phyloP scores from a whole-genome alignment of 2,113 vertebrate species.

The Nothocercus julius region DNA sequence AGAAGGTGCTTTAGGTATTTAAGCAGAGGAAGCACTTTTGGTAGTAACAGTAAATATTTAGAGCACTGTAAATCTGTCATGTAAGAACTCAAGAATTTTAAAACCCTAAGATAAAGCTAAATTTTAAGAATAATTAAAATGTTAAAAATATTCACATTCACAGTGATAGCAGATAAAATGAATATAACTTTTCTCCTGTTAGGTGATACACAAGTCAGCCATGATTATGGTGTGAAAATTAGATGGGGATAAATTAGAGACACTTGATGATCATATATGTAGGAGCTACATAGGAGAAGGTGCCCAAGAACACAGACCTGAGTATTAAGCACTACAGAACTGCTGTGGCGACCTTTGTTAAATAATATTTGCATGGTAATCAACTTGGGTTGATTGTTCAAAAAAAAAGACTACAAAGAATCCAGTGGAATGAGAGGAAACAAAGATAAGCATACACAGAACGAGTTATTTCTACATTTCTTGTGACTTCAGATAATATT shows the following conservation, averaged over 20 bases:
- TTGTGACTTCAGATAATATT: not conserved
- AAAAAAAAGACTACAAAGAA: not conserved
- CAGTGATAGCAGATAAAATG: not conserved
- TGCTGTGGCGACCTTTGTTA: not conserved
- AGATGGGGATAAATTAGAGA: not conserved
- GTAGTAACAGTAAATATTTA: not conserved
- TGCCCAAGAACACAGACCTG: not conserved
- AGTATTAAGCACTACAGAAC: not conserved
- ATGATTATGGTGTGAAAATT: not conserved
- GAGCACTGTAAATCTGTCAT: not conserved
- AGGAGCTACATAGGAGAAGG: not conserved
- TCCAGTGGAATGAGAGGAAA: not conserved
- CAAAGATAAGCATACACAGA: not conserved
- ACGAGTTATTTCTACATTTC: not conserved
- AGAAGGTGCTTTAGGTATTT: not conserved
- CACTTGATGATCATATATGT: not conserved
- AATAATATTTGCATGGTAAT: not conserved
- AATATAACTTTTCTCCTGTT: not conserved
- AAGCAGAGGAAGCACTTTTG: not conserved
- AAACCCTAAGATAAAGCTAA: not conserved
- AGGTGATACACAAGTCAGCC: not conserved
- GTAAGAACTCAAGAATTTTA: not conserved
- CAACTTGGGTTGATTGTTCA: not conserved
- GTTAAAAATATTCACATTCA: not conserved
- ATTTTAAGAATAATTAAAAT: not conserved